Base-by-base conservation (phyloP, 2,113 vertebrate genomes). In the Poeciliopsis occidentalis region DNA sequence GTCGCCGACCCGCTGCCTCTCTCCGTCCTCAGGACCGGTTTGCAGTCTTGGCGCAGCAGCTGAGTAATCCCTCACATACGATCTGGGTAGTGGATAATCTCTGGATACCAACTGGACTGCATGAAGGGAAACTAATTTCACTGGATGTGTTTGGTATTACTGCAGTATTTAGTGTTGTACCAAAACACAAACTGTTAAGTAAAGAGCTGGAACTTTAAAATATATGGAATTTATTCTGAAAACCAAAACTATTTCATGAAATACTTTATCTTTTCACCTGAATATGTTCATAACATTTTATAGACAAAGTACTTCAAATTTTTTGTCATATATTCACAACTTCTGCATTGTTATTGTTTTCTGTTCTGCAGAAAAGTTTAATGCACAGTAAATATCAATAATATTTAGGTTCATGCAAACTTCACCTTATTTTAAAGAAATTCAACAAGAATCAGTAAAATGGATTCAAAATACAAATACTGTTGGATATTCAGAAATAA, bases 61-160 rank as follows among this genome's bases (percentile, higher is more conserved):
- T 34, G 54, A 81, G 80, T 91, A 90, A 92, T 92, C 89, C 91
- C 77, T 82, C 80, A 79, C 67, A 80, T 76, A 79, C 80, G 85
- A 87, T 88, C 85, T 78, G 79, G 82, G 84, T 67, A 22, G 19
- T 67, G 81, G 85, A 85, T 91, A 88, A 91, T 90, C 91, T 84
- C 80, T 75, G 77, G 60, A 71, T 61, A 71, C 81, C 81, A 84
- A 80, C 77, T 75, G 88, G 65, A 69, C 60, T 3, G 39, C n/a
- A 27, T 24, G 47, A 24, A 64, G 70, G 30, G 62, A 69, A 34
- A 80, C 77, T 29, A 60, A 71, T 60, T 78, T 57, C 67, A 47
- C 3, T 63, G 60, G 27, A 62, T 29, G 29, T 30, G 61, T 63
- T 31, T 19, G 3, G 8, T n/a, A 3, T n/a, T 8, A n/a, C 51